Evolutionary conservation across 1,140 invertebrate genomes (phyloP), one percentile per base, ranked within the genome.

Genomic region (Atopsyche davidsoni): DNA sequence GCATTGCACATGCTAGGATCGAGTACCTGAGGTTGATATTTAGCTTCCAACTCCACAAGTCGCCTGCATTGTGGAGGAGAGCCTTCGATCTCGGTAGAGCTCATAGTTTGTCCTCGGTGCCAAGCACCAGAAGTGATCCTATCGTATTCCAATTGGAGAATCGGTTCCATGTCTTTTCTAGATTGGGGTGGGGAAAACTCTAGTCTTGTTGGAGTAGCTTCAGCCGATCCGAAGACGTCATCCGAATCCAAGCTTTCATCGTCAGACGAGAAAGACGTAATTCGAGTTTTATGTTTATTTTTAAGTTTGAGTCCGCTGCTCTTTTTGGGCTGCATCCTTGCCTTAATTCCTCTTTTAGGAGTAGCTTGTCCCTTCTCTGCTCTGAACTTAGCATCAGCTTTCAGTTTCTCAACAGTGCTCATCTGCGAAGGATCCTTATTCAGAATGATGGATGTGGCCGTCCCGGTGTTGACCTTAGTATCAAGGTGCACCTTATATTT

Each of bases 181-280:
- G 80, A 82, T 52, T 83, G 81, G 16, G 81, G 81, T 2, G 81
- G 81, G 10, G 80, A 82, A 62, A 83, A 83, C 61, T 83, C 80
- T 32, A 83, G 65, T 50, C 78, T 77, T 19, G 76, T 76, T 2
- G 81, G 81, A 25, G 81, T 80, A 25, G 80, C 79, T 68, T 83
- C 81, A 1, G 81, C 79, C 24, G 79, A 81, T 44, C 80, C 81
- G 66, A 83, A 83, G 2, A 83, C 81, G 64, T 83, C 81, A 64
- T 83, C 81, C 4, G 80, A 82, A 68, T 83, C 80, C 19, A 83
- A 66, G 53, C 80, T 82, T 67, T 83, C 81, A 62, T 83, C 81
- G 52, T 83, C 81, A 0, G 81, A 83, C 48, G 80, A 82, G 57
- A 83, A 83, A 0, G 81, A 83, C 6, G 81, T 83, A 21, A 83